Conservation (phyloP, 2,113 vertebrate genomes). For the Oreochromis spilurus region DNA sequence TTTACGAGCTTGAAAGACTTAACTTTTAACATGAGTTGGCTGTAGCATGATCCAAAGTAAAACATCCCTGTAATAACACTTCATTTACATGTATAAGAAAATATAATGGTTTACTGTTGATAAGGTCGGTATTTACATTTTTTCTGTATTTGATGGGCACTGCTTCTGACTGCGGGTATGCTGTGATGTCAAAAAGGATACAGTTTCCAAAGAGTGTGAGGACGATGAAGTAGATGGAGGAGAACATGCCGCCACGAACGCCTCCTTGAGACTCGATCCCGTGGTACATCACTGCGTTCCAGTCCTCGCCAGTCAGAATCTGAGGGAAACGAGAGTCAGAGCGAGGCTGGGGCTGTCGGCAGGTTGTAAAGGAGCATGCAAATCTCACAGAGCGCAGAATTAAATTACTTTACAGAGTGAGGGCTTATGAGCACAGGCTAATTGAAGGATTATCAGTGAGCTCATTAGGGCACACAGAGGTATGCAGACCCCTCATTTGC, state of each 20-base stretch:
- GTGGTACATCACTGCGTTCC: constrained; percentile 98
- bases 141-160: background rate
- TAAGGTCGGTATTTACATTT: background rate
- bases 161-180: background rate
- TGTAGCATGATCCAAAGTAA: background rate
- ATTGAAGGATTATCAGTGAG: constrained; percentile 44
- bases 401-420: constrained; percentile 15
- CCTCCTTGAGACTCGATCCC: constrained; percentile 95
- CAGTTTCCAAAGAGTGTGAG: constrained; percentile 97
- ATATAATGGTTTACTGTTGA: background rate
- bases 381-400: background rate
- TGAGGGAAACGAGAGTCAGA: constrained; percentile 43
- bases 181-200: constrained; percentile 78
- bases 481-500: constrained; percentile 12
- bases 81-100: background rate
- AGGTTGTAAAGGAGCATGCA: background rate
- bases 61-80: background rate
- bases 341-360: background rate
- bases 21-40: background rate
- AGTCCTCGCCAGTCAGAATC: constrained; percentile 97
- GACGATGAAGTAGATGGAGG: constrained; percentile 95
- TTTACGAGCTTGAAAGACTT: background rate
- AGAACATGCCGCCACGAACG: constrained; percentile 90
- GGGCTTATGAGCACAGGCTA: constrained; percentile 30
- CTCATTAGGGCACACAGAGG: constrained; percentile 12